Base-by-base conservation (phyloP, 2,888 invertebrate genomes). In the Netelia virgata region DNA sequence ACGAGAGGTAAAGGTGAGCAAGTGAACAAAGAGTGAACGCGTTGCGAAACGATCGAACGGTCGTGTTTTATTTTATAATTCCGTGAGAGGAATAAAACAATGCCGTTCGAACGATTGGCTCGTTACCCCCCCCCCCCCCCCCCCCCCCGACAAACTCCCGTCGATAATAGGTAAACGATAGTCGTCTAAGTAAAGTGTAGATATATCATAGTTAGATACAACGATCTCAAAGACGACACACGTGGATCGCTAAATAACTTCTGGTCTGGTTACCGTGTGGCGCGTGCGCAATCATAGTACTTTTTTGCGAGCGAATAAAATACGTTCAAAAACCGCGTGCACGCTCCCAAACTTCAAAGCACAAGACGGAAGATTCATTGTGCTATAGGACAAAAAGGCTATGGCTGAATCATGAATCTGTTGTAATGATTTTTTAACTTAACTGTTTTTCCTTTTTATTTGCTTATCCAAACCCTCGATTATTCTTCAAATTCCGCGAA, bases 201-300 rank as follows among this genome's bases (percentile, higher is more conserved):
- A 93, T 93, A 92, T 93, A 92, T 91, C 92, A 92, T 92, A 93
- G 92, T 90, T 93, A 92, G 92, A 92, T 92, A 93, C 92, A 93
- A 92, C 92, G 93, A 93, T 93, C 93, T 93, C 92, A 92, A 86
- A 91, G 89, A 91, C 88, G 89, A 90, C 90, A 91, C 90, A 90
- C 89, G 88, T 90, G 90, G 86, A 91, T 92, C 88, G 90, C 90
- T 90, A 88, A 88, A 87, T 79, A 87, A 85, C 70, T 87, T 87
- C 82, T 84, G 87, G 83, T 86, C 84, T 84, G 87, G 83, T 86
- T 86, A 88, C 87, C 86, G 80, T 88, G 83, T 82, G 74, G 82
- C 86, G 82, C 84, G 82, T 86, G 85, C 83, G 83, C 77, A 68
- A 63, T 20, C 55, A 75, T 82, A 63, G 18, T 76, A 70, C 66